phyloP scores from a whole-genome alignment of 2,113 vertebrate genomes.

The Anoplopoma fimbria region DNA sequence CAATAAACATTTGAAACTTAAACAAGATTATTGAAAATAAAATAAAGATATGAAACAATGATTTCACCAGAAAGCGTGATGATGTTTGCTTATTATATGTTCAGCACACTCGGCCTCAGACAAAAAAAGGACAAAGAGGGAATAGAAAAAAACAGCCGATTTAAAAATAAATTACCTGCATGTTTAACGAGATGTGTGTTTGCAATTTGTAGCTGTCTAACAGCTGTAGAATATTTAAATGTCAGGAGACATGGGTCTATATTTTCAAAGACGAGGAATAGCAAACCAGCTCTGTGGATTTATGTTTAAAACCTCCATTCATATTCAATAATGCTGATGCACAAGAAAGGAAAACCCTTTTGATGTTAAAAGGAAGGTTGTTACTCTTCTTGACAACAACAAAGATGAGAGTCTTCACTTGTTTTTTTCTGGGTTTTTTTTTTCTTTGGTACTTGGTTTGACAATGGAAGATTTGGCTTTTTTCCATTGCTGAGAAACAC shows the following conservation, averaged over 20 bases:
- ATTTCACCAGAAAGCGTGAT: background rate
- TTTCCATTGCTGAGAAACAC: background rate
- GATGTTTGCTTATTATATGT: background rate
- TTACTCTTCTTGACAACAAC: conserved; percentile 6
- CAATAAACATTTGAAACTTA: background rate
- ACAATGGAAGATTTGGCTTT: conserved; percentile 1
- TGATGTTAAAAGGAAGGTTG: conserved; percentile 8
- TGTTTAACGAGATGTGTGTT: background rate
- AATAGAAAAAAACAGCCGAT: background rate
- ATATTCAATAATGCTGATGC: conserved; percentile 20
- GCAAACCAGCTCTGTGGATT: conserved; percentile 9
- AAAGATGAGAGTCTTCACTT: background rate
- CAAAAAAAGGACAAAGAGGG: background rate
- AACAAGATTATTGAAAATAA: background rate
- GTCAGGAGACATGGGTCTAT: background rate
- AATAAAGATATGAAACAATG: background rate
- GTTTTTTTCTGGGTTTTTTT: background rate
- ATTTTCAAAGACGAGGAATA: background rate
- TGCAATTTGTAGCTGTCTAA: conserved; percentile 7
- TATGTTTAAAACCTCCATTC: conserved; percentile 7
- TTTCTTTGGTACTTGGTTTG: background rate
- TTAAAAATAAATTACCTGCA: conserved; percentile 3
- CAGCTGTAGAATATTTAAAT: conserved; percentile 18
- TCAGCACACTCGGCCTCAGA: background rate
- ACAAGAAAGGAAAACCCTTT: background rate